phyloP scores from a whole-genome alignment of 1,140 invertebrate species.

The Pinna nobilis region DNA sequence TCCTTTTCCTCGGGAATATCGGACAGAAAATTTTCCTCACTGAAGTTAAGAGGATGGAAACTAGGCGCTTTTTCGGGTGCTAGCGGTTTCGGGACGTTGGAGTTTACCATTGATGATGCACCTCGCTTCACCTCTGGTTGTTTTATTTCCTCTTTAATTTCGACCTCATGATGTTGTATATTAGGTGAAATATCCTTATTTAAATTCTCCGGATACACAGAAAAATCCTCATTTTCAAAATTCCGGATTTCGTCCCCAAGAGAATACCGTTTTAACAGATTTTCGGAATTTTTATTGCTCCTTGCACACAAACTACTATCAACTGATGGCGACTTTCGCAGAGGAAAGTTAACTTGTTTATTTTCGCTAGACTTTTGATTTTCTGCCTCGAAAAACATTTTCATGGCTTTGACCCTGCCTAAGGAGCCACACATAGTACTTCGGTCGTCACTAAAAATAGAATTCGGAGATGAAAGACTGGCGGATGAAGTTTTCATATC shows the following conservation, averaged over 20 bases:
- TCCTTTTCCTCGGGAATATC: constrained; percentile 67
- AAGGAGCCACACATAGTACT: constrained; percentile 41
- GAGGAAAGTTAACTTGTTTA: constrained; percentile 31
- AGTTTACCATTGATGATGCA: too few relatives aligned
- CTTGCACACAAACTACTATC: constrained; percentile 31
- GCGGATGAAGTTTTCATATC: constrained; percentile 52
- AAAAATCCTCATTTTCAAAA: too few relatives aligned
- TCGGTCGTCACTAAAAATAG: constrained; percentile 47
- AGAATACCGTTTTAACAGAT: constrained; percentile 28
- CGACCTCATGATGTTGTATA: neutral
- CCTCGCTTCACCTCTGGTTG: too few relatives aligned
- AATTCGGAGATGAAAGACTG: constrained; percentile 49
- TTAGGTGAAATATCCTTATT: too few relatives aligned
- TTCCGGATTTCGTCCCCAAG: constrained; percentile 27
- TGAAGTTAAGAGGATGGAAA: constrained; percentile 39
- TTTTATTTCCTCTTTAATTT: neutral
- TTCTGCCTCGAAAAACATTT: constrained; percentile 58
- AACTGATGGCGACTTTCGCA: constrained; percentile 44
- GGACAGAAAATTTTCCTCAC: constrained; percentile 62
- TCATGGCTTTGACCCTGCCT: constrained; percentile 59
- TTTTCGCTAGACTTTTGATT: constrained; percentile 44
- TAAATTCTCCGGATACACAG: too few relatives aligned
- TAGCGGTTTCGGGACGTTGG: constrained; percentile 10
- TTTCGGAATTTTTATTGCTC: constrained; percentile 5
- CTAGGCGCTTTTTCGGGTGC: constrained; percentile 14